phyloP scores from a whole-genome alignment of 1,140 invertebrate genomes.

The Ceratina japonica region DNA sequence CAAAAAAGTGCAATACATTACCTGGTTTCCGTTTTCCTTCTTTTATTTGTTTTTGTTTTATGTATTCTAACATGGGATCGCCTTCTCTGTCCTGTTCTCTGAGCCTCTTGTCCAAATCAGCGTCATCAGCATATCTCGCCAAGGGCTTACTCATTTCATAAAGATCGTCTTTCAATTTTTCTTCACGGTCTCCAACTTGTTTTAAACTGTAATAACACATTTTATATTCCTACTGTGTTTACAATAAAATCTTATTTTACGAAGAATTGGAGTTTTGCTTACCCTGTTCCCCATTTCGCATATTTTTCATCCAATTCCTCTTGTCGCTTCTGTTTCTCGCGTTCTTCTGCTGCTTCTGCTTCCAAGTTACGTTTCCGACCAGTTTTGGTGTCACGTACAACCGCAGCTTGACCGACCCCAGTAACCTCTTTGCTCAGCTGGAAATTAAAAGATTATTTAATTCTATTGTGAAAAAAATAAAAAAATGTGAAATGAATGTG shows the following conservation, averaged over 20 bases:
- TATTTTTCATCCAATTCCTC: slow-evolving; percentile 89
- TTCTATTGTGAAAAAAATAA: not conserved
- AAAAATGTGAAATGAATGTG: too few species aligned
- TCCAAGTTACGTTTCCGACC: slow-evolving; percentile 83
- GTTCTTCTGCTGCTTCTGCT: slow-evolving; percentile 83
- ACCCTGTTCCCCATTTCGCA: slow-evolving; percentile 93
- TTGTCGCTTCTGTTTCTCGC: slow-evolving; percentile 85
- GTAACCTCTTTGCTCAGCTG: slow-evolving; percentile 86
- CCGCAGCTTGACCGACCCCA: slow-evolving; percentile 86
- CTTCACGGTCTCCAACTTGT: slow-evolving; percentile 87
- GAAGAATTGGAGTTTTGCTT: slow-evolving; percentile 54
- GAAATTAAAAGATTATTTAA: slow-evolving; percentile 26
- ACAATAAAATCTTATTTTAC: not conserved
- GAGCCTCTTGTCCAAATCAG: slow-evolving; percentile 90
- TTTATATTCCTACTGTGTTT: slow-evolving; percentile 3
- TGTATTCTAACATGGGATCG: slow-evolving; percentile 96
- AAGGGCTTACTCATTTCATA: slow-evolving; percentile 95
- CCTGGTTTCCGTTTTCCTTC: slow-evolving; percentile 78
- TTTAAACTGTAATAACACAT: slow-evolving; percentile 81
- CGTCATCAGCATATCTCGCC: slow-evolving; percentile 92
- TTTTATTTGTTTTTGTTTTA: slow-evolving; percentile 87
- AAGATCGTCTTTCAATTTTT: slow-evolving; percentile 84
- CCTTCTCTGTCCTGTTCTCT: slow-evolving; percentile 89
- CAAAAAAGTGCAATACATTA: slow-evolving; percentile 28
- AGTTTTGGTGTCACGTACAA: slow-evolving; percentile 84